Percentiles rank a stretch among this genome's conserved stretches.
phyloP scores from a whole-genome alignment of 2,797 vertebrate genomes.

The Scolopax rusticola region DNA sequence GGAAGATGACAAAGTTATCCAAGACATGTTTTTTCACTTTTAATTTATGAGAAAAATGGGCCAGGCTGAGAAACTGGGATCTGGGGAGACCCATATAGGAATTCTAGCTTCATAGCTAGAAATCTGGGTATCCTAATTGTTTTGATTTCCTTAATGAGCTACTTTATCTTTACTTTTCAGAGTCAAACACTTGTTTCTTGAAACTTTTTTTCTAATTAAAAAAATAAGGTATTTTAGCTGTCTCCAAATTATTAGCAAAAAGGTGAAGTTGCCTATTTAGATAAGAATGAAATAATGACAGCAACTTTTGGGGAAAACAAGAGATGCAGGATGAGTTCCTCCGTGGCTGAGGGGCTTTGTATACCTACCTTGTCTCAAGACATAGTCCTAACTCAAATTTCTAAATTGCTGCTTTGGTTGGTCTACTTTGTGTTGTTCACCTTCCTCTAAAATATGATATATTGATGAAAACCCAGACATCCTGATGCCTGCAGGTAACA shows the following conservation, averaged over 20 bases:
- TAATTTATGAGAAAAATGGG: background rate
- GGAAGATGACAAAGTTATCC: background rate
- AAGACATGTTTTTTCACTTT: background rate
- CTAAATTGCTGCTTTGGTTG: background rate
- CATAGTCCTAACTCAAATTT: background rate
- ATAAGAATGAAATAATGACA: background rate
- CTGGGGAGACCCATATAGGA: background rate
- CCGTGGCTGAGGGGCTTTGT: background rate
- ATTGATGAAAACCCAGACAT: background rate
- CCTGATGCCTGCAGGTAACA: background rate
- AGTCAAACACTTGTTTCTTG: background rate
- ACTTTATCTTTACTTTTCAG: background rate
- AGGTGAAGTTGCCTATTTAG: background rate
- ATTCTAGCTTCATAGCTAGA: background rate
- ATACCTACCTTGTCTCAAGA: background rate
- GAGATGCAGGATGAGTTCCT: background rate
- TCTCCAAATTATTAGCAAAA: background rate
- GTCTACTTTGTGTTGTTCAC: background rate
- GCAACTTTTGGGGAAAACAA: background rate
- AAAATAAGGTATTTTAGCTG: background rate
- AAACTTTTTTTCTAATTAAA: background rate
- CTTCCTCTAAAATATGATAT: background rate
- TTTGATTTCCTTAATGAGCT: background rate
- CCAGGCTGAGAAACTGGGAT: background rate
- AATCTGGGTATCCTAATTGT: background rate